Base-by-base conservation (phyloP, 2,113 vertebrate genomes). In the Oreochromis aureus region DNA sequence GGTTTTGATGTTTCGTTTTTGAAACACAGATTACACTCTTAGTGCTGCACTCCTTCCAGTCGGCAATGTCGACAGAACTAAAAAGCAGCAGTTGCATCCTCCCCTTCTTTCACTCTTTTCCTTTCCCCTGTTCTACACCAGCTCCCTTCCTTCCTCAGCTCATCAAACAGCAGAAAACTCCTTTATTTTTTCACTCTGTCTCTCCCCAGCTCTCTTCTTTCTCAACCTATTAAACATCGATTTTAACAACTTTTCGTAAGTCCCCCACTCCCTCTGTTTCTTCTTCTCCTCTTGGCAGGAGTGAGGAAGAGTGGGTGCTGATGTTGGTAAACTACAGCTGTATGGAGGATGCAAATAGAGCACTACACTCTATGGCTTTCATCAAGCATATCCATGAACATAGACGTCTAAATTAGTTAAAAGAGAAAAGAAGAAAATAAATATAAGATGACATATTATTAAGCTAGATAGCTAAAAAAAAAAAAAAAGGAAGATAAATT, bases 261-360 rank as follows among this genome's bases (percentile, higher is more conserved):
- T 63, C 34, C 48, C 53, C n/a, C 27, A 8, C 83, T 58, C 51
- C 9, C 55, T 30, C 58, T 63, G 71, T 83, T 82, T 86, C 56
- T 82, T 13, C 10, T 41, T 79, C 16, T 44, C 81, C 39, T 82
- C 85, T 36, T 79, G 55, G 81, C 84, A 87, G 84, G 86, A 82
- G 73, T 63, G 85, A 92, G 85, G 82, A 22, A n/a, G 54, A 59
- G 58, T 83, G 86, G 91, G 83, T 87, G 88, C 81, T 73, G 61
- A 81, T 89, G 85, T 91, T 89, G 86, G 92, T 91, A 89, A 90
- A 86, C 87, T 90, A 86, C 83, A 94, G 89, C 89, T 90, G 82
- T 78, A 86, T 63, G 39, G 10, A 69, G 86, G 83, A 69, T 59
- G 78, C 90, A 82, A 69, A 83, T n/a, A 76, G 55, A 90, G 63